Evolutionary conservation across 2,113 vertebrate species (phyloP).

Genomic region (Lasiurus borealis): DNA sequence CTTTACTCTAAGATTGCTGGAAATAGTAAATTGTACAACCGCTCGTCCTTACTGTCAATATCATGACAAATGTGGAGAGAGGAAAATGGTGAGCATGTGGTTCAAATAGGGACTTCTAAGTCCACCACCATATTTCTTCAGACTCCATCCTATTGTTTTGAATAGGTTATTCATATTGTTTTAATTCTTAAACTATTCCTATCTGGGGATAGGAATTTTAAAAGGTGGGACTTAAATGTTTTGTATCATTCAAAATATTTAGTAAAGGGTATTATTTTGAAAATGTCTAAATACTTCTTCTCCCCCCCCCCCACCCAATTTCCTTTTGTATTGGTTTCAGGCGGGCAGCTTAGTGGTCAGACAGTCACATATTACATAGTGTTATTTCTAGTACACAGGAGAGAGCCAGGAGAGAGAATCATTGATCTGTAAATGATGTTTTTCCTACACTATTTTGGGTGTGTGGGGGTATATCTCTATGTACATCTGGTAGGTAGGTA

Average conservation of each 20-base stretch:
- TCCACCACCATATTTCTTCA: not conserved
- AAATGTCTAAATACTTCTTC: not conserved
- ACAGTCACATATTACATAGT: not conserved
- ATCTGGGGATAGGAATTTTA: not conserved
- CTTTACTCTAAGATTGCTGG: not conserved
- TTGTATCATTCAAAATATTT: not conserved
- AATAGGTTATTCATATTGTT: not conserved
- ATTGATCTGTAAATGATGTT: no score
- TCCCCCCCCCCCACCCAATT: not conserved
- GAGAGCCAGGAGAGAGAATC: no score
- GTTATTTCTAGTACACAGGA: not conserved
- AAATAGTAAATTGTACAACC: not conserved
- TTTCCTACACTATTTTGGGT: no score
- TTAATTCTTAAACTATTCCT: not conserved
- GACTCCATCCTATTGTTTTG: not conserved
- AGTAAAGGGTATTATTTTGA: not conserved
- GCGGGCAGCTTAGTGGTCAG: not conserved
- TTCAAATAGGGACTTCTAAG: not conserved
- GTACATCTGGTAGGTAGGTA: no score
- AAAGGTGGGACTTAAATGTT: not conserved
- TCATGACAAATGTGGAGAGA: not conserved
- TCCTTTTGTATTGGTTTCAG: not conserved
- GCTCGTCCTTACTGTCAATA: not conserved
- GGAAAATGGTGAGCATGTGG: not conserved
- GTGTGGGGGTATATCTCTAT: no score